Evolutionary conservation across 2,797 vertebrate species (phyloP).

Genomic region (Sebastes elongatus): DNA sequence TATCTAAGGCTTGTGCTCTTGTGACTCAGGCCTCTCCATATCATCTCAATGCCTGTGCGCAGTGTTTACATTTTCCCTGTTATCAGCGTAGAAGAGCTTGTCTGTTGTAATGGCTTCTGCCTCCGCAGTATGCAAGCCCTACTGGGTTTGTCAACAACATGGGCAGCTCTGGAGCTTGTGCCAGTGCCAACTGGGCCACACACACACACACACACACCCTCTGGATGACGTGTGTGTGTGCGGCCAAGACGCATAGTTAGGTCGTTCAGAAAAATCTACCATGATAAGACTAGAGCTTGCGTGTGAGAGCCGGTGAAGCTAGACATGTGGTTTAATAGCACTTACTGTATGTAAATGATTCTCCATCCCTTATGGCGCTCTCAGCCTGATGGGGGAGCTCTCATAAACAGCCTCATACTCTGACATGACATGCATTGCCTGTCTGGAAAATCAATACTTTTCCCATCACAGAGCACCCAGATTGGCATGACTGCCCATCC

Average conservation of each 20-base stretch:
- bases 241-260: not conserved
- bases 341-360: slow-evolving; percentile 6
- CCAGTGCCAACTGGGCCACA: slow-evolving; percentile 1
- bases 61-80: slow-evolving; percentile 11
- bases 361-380: not conserved
- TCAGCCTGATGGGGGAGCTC: slow-evolving; percentile 17
- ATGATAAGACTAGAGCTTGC: not conserved
- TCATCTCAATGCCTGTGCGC: not conserved
- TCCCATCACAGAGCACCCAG: slow-evolving; percentile 41
- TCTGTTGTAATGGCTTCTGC: slow-evolving; percentile 4
- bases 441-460: slow-evolving; percentile 68
- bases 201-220: not conserved
- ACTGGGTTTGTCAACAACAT: slow-evolving; percentile 37
- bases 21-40: not conserved
- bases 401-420: slow-evolving; percentile 33
- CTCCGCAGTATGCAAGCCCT: not conserved
- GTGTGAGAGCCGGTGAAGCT: not conserved
- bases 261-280: not conserved
- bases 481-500: slow-evolving; percentile 33
- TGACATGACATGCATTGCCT: slow-evolving; percentile 24
- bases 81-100: not conserved
- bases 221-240: not conserved
- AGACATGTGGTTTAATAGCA: slow-evolving; percentile 10
- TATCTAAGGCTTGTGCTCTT: not conserved
- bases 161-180: slow-evolving; percentile 22